These are phyloP conservation scores for Propithecus deckenii DNA, from an alignment of 2,797 vertebrate genomes.

Conservation along the genomic window DNA sequence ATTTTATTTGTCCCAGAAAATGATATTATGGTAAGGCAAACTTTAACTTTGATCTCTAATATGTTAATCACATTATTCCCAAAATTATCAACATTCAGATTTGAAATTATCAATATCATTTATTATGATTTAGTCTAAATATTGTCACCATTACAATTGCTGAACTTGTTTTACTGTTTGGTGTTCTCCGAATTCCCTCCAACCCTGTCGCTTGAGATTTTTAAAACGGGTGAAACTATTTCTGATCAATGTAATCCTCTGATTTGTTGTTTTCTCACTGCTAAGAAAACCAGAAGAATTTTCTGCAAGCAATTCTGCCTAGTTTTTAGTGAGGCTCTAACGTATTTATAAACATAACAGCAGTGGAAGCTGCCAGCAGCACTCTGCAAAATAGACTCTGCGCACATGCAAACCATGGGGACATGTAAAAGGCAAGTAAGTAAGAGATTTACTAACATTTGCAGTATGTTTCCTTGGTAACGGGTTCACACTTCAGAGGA, in stretches of 20 bases:
- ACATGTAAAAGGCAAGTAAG: background rate
- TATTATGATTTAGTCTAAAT: background rate
- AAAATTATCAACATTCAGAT: background rate
- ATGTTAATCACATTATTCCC: background rate
- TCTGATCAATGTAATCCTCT: background rate
- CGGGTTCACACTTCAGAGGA: background rate
- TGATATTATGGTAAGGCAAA: background rate
- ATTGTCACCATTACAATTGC: background rate
- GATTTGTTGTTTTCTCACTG: background rate
- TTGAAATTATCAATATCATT: background rate
- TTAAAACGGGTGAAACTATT: background rate
- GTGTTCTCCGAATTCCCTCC: background rate
- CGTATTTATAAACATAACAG: background rate
- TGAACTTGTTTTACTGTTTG: background rate
- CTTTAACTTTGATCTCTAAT: background rate
- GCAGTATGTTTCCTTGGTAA: constrained; percentile 49
- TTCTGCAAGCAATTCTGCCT: background rate
- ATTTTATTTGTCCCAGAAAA: background rate
- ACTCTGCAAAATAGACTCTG: background rate
- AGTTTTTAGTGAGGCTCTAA: background rate
- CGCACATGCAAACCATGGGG: background rate
- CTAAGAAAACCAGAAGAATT: background rate
- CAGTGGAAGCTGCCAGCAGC: background rate
- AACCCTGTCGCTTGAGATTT: background rate
- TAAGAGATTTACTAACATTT: constrained; percentile 22